A percentile compares a stretch with the other conserved stretches of the same genome.
These are phyloP conservation scores for Pelvicachromis taeniatus DNA, from an alignment of 2,113 vertebrate genomes.

Conservation along the genomic window DNA sequence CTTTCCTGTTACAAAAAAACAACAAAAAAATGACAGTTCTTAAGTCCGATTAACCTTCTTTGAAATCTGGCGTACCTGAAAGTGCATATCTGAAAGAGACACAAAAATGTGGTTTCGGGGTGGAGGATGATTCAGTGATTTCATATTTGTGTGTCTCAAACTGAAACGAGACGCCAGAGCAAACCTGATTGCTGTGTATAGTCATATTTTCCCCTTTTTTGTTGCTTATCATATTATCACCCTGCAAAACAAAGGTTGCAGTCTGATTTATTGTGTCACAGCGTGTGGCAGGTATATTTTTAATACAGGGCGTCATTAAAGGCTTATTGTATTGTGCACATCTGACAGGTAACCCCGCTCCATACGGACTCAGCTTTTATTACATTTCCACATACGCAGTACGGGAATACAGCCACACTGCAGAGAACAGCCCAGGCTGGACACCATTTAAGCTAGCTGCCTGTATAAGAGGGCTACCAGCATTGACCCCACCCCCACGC, in stretches of 20 bases:
- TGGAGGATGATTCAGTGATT: background rate
- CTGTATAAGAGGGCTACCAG: background rate
- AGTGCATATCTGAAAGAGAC: background rate
- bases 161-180: background rate
- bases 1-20: slow-evolving; percentile 36
- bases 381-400: accelerated
- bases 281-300: background rate
- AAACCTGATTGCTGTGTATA: background rate
- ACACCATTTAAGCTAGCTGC: background rate
- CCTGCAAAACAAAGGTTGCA: background rate
- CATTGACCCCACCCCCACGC: background rate
- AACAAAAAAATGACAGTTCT: accelerated
- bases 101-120: background rate
- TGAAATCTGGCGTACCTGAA: background rate
- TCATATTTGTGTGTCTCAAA: background rate
- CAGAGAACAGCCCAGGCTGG: background rate
- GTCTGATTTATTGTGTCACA: background rate
- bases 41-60: background rate
- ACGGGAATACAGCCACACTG: background rate
- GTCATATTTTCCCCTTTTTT: background rate
- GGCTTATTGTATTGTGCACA: background rate
- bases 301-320: background rate
- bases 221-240: background rate
- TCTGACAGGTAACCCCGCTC: background rate
- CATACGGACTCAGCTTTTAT: background rate